Conservation (phyloP, 2,113 vertebrate genomes). For the Cyanoderma ruficeps region DNA sequence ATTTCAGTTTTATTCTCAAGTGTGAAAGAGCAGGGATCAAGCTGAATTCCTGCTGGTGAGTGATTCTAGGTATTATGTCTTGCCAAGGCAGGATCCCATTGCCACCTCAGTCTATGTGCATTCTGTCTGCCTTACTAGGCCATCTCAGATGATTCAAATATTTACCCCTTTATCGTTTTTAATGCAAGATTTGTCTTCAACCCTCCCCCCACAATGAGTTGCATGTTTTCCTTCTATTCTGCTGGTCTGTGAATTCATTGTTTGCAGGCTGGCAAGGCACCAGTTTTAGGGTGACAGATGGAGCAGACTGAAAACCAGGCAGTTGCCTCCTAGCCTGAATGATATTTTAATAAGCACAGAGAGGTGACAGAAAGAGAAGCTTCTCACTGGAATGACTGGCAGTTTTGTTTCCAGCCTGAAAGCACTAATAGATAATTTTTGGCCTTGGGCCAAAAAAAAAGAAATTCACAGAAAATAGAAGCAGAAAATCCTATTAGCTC, state of each 20-base stretch:
- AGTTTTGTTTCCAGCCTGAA: slow-evolving; percentile 64
- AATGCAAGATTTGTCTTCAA: background rate
- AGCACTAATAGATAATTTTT: slow-evolving; percentile 45
- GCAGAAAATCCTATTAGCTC: background rate
- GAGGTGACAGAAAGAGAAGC: slow-evolving; percentile 47
- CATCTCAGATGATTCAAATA: background rate
- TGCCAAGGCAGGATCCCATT: background rate
- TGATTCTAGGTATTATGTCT: background rate
- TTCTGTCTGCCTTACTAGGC: background rate
- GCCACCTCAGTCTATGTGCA: background rate
- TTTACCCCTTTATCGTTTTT: background rate
- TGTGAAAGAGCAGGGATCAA: background rate
- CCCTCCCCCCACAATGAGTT: background rate
- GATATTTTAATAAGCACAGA: slow-evolving; percentile 68
- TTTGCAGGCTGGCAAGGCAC: slow-evolving; percentile 34
- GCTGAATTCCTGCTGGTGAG: background rate
- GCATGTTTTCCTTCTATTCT: background rate
- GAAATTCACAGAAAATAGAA: background rate
- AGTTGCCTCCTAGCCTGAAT: slow-evolving; percentile 46
- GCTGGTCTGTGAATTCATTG: slow-evolving; percentile 40
- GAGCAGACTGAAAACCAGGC: slow-evolving; percentile 44
- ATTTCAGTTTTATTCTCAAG: background rate
- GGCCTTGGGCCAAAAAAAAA: background rate
- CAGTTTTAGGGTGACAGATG: slow-evolving; percentile 58
- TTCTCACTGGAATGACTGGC: slow-evolving; percentile 47